Evolutionary conservation across 2,113 vertebrate genomes (phyloP), one percentile per base, ranked within the genome.

Genomic region (Pteruthius melanotis): DNA sequence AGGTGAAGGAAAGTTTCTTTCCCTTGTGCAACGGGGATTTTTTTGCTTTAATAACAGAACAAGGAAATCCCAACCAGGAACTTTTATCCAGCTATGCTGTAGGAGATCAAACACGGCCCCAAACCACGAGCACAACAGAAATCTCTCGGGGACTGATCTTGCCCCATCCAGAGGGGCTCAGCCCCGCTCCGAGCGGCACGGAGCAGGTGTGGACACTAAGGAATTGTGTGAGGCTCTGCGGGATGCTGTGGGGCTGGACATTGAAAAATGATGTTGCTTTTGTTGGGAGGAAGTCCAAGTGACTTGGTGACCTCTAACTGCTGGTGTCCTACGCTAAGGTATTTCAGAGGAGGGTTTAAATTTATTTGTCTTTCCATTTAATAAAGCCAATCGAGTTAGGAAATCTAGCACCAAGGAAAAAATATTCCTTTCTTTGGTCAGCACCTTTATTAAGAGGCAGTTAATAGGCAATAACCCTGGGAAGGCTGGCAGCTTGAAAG

Each of bases 401-500:
- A 94, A 85, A 76, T 50, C 37, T 26, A 88, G 65, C 44, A 70
- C 56, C 61, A 63, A 88, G 61, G 81, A 89, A 94, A 77, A 85
- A 80, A 27, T 56, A 74, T 13, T 75, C 85, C 54, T 93, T 91
- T 79, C 79, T 60, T 66, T 81, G 69, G 28, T 91, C 44, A 96
- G 87, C 42, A 59, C 65, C 96, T 96, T 97, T 96, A 96, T 96
- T 95, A 97, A 93, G 74, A 82, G 91, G 90, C 95, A 97, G 96
- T 97, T 97, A 97, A 97, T 87, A 96, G 89, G 61, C 91, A 90
- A 90, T 87, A 96, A 94, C 94, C 95, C 87, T 82, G 82, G 76
- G 96, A 97, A 95, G 87, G 71, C 60, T 95, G 91, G 87, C 78
- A 93, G 95, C 74, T 52, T 87, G 94, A 76, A 95, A 95, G 79